Evolutionary conservation across 35 echinoderm and acorn worm genomes (phyloP), one percentile per base, ranked within the genome.

Genomic region (Apostichopus parvimensis): DNA sequence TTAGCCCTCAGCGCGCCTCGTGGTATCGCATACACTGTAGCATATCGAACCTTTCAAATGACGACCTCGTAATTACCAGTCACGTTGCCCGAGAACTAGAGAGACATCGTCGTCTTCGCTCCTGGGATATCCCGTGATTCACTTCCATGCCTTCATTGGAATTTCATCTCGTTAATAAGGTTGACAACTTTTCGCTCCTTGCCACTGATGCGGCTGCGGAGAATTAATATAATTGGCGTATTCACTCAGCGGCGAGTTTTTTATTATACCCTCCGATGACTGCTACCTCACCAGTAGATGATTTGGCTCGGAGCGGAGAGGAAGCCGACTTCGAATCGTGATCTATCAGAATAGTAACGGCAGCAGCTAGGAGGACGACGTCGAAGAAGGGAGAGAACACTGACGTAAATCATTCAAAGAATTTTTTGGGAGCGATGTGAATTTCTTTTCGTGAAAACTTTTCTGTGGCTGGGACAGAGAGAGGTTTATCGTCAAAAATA

Each of bases 121-220:
- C 57, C n/a, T 58, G 81, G 81, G 81, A 84, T 84, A 84, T 6
- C 81, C 81, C 81, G n/a, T 84, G 54, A 84, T 84, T 84, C 81
- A 84, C 81, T 84, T 55, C 55, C 34, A 45, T 58, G 14, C 81
- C 53, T 58, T 59, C 81, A 84, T 59, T 84, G 81, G 81, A 84
- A 84, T 84, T 84, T 84, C 57, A 84, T 84, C 20, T 84, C 15
- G 81, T 84, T 84, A 84, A 84, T 56, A 84, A 84, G 81, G 81
- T 84, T 59, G 81, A 59, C 81, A 84, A 84, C 81, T 84, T 84
- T 59, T 84, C 81, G 17, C 57, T 84, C 81, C 81, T 55, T 58
- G 71, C 71, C 81, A 58, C 9, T 57, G 9, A 59, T 45, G 18
- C 57, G 81, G 17, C 81, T 84, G 54, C 56, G 6, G 81, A 84